Evolutionary conservation across 2,797 vertebrate species (phyloP).

Genomic region (Hylomyscus alleni): DNA sequence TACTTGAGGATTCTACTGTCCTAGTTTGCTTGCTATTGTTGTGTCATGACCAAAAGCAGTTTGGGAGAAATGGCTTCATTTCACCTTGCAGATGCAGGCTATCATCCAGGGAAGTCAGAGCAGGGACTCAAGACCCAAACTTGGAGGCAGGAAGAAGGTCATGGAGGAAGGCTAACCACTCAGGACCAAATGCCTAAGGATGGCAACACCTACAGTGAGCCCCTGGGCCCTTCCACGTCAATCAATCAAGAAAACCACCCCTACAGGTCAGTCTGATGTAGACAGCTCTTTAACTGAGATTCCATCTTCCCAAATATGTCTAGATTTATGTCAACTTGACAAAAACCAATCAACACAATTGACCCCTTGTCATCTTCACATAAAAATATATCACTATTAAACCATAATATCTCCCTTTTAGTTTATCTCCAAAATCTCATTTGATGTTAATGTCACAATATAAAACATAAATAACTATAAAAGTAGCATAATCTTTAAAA

Average conservation of each 20-base stretch:
- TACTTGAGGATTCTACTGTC: background rate
- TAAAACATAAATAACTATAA: background rate
- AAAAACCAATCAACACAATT: background rate
- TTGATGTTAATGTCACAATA: background rate
- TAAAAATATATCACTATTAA: background rate
- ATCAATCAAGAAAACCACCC: background rate
- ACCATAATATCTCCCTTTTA: too few species aligned
- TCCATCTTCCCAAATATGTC: background rate
- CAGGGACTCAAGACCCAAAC: background rate
- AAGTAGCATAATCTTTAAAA: background rate
- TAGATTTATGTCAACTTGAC: background rate
- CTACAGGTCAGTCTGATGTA: background rate
- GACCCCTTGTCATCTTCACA: background rate
- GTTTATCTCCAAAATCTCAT: background rate
- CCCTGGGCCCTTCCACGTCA: background rate
- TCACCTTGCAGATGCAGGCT: background rate
- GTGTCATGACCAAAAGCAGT: background rate
- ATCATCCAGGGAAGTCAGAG: background rate
- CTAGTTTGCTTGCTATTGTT: background rate
- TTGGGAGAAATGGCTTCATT: background rate
- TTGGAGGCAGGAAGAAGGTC: background rate
- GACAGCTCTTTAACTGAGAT: background rate
- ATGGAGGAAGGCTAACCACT: background rate
- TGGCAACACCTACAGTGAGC: background rate
- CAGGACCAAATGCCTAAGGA: background rate